Evolutionary conservation across 2,888 invertebrate genomes (phyloP).

Genomic region (Coleophora deauratella): DNA sequence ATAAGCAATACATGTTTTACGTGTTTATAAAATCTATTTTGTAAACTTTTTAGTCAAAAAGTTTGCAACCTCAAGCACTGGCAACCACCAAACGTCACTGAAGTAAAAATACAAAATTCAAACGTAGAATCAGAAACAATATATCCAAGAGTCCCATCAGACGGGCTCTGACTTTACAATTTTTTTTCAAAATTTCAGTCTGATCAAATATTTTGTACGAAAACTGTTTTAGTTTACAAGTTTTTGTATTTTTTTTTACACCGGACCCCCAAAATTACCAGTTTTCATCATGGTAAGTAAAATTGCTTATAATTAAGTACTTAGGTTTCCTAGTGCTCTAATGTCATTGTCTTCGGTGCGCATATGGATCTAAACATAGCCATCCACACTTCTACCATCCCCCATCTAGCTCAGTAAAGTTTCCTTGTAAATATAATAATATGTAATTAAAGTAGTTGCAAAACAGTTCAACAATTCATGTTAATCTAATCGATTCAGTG

Average conservation of each 20-base stretch:
- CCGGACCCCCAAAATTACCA: conserved; percentile 45
- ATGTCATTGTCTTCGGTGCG: no score
- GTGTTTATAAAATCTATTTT: conserved; percentile 1
- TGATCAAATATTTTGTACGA: conserved; percentile 48
- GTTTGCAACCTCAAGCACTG: neutral
- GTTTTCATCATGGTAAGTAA: conserved; percentile 62
- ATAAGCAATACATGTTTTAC: no score
- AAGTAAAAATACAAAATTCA: conserved; percentile 22
- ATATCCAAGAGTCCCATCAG: conserved; percentile 47
- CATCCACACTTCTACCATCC: no score
- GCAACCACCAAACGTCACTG: no score
- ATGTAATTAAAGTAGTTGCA: no score
- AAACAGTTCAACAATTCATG: no score
- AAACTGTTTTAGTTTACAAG: conserved; percentile 42
- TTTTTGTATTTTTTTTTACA: conserved; percentile 42
- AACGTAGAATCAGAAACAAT: conserved; percentile 47
- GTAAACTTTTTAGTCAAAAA: neutral
- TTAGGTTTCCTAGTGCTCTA: no score
- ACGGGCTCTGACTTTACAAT: conserved; percentile 48
- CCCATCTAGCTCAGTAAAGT: no score
- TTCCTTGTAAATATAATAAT: no score
- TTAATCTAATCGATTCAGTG: no score
- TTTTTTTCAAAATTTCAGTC: conserved; percentile 65
- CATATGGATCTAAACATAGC: no score
- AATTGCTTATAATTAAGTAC: no score